Base-by-base conservation (phyloP, 2,113 vertebrate genomes). In the Laterallus jamaicensis region DNA sequence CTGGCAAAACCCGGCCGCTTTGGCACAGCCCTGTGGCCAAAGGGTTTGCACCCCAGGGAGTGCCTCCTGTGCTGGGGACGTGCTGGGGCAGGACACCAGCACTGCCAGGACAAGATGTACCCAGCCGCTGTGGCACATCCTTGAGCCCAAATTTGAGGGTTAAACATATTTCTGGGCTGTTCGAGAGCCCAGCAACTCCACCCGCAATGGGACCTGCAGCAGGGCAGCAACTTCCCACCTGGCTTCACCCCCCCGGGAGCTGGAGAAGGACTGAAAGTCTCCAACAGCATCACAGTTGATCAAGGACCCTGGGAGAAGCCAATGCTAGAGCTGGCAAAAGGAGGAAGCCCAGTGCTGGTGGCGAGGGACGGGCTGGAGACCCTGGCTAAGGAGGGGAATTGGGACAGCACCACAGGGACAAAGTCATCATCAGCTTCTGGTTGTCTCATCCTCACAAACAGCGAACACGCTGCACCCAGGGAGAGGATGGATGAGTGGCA, bases 51-150 rank as follows among this genome's bases (percentile, higher is more conserved):
- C 32, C 40, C 31, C 6, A 3, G n/a, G 37, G 62, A 56, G 56
- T 35, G 60, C 81, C 81, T 49, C 64, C 75, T 54, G 70, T 5
- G 3, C n/a, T 3, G 2, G 0, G 0, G 3, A 47, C 21, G 31
- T 4, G 20, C 47, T 22, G 73, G 14, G 68, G 63, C 28, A 26
- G n/a, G 14, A 16, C 54, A 49, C 49, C 1, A 4, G 12, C 9
- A 3, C 7, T 0, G 26, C 0, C n/a, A 6, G 22, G 74, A 26
- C 5, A 5, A 5, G 2, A 59, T 0, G 5, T 0, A 0, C 39
- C 49, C 13, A 29, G 29, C 6, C 2, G 2, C 50, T 54, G 9
- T 0, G 29, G 56, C 20, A 14, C 5, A 1, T 19, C 39, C 67
- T 11, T 44, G 29, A 54, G n/a, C 31, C 47, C 50, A 77, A 19